Evolutionary conservation across 2,888 invertebrate species (phyloP), one percentile per base, ranked within the genome.

Genomic region (Helobdella robusta): DNA sequence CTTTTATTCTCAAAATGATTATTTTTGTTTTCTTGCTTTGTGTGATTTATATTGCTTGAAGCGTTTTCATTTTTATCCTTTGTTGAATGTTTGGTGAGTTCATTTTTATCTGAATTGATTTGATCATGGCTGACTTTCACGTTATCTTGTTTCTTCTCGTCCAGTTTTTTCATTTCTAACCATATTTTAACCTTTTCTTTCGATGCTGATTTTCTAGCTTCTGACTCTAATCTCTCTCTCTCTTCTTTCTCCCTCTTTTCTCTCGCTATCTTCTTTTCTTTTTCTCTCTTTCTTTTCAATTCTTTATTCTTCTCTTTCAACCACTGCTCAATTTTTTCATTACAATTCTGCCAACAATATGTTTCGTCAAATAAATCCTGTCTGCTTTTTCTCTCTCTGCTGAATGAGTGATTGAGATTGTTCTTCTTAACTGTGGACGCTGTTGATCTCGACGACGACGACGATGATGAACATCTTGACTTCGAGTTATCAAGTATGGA

Each of bases 251-350:
- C 56, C n/a, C 32, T 8, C 32, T 56, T 28, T 3, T 56, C 28
- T 56, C 28, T 56, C 30, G 56, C 56, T n/a, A 56, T 28, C 28
- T 56, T n/a, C 28, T 28, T 56, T 30, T 56, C 56, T 28, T 56
- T 32, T 3, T 1, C 5, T 56, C 32, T 56, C 32, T 56, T 56
- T n/a, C 32, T n/a, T 20, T 32, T 56, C 25, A 56, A 32, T 56
- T 25, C 56, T 56, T 30, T 56, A 32, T 56, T 32, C 56, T 56
- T 56, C 28, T 56, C 56, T 56, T 30, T 56, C 20, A 56, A 28
- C 56, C 56, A 56, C n/a, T 56, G 28, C 32, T 32, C n/a, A 4
- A 56, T 56, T 18, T 56, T 32, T 56, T 56, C 25, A 32, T 56
- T 56, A 18, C 56, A 56, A 32, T 56, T 25, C 30, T 15, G 56